A percentile compares a stretch with the other conserved stretches of the same genome.
phyloP scores from a whole-genome alignment of 2,888 invertebrate species.

The Tenthredo distinguenda region DNA sequence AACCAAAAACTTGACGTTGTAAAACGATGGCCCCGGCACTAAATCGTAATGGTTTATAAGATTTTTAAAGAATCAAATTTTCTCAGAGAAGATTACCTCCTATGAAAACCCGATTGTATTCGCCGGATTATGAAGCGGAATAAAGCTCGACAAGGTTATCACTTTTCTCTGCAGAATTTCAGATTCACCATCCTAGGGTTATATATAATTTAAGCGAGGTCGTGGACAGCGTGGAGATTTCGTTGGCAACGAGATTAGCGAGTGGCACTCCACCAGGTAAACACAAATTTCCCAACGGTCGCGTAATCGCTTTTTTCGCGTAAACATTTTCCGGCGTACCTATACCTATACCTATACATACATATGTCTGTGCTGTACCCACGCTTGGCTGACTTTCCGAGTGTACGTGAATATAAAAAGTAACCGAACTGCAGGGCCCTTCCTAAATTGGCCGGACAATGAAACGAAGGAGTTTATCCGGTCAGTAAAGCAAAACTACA shows the following conservation, averaged over 20 bases:
- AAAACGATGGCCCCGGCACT: too few relatives aligned
- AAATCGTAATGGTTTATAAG: neutral
- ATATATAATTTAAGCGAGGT: conserved; percentile 42
- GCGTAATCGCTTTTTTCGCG: conserved; percentile 45
- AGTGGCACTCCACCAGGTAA: conserved; percentile 45
- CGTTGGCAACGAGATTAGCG: conserved; percentile 47
- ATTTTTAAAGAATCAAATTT: neutral
- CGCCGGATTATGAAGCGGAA: neutral
- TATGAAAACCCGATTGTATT: neutral
- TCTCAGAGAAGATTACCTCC: neutral
- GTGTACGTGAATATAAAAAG: conserved; percentile 13
- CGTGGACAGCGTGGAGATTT: conserved; percentile 35
- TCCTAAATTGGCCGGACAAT: neutral
- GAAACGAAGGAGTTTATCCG: neutral
- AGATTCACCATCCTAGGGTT: neutral
- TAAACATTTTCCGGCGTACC: conserved; percentile 31
- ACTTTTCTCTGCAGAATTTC: neutral
- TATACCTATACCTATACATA: neutral
- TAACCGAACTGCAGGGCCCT: conserved; percentile 6
- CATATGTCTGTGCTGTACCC: neutral
- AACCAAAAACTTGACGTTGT: neutral
- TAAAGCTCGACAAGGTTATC: neutral
- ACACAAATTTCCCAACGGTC: conserved; percentile 47
- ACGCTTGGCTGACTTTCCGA: neutral
- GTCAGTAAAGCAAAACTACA: neutral